Evolutionary conservation across 2,888 invertebrate species (phyloP), one percentile per base, ranked within the genome.

Genomic region (Heteromurus nitidus): DNA sequence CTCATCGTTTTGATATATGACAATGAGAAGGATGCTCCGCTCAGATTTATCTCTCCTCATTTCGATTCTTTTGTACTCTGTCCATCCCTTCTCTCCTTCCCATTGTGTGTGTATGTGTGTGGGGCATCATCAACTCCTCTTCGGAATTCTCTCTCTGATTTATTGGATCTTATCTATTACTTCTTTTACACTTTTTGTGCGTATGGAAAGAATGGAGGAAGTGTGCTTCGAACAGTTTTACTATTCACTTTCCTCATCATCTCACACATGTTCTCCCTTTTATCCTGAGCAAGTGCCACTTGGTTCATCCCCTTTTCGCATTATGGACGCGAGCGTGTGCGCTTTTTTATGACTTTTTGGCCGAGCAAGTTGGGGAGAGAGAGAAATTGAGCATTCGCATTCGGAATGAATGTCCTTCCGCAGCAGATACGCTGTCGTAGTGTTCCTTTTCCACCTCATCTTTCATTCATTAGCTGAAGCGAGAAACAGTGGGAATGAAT

Each of bases 101-200:
- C n/a, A n/a, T 64, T 65, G 53, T 64, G 16, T 69, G 9, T n/a
- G 74, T 64, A 74, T 64, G 74, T 28, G 62, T 28, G 62, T n/a
- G n/a, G n/a, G n/a, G n/a, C n/a, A n/a, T n/a, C n/a, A n/a, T n/a
- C n/a, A 36, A 36, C 9, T 9, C 36, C 36, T 7, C 36, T 36
- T 36, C 50, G 36, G 74, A 74, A 36, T 74, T 74, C n/a, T n/a
- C n/a, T n/a, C n/a, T n/a, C 74, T 74, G 74, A 76, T 76, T 62
- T 76, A 76, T 69, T 76, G 62, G 60, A 68, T 67, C 55, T 75
- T 75, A 30, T 65, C 50, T 47, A 47, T 50, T 47, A 30, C 18
- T 26, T 67, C 26, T 50, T 47, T 24, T 22, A 13, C 18, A 20
- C 26, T 24, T 3, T 18, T 58, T 44, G 44, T 62, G 20, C 36